phyloP scores from a whole-genome alignment of 2,113 vertebrate genomes.

The Apteryx owenii region DNA sequence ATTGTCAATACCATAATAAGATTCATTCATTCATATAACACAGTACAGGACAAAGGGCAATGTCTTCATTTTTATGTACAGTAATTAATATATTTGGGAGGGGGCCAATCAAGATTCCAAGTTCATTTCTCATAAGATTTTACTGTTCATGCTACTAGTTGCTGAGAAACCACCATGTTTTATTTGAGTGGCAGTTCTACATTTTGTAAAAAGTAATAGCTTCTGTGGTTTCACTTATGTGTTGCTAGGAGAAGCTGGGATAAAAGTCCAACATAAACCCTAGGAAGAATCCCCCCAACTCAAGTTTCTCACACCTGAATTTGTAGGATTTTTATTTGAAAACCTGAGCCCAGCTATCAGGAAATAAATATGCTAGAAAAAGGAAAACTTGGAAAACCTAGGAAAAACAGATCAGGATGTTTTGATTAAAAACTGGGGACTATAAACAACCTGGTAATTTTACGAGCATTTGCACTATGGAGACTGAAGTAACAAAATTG shows the following conservation, averaged over 20 bases:
- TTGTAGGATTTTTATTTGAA: constrained; percentile 16
- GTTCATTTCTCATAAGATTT: not conserved
- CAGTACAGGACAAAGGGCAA: not conserved
- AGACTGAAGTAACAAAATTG: not conserved
- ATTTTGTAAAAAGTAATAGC: not conserved
- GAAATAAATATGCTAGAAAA: not conserved
- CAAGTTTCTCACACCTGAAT: not conserved
- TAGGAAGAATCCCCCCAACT: not conserved
- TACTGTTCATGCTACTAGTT: not conserved
- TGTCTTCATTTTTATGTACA: not conserved
- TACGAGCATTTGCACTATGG: not conserved
- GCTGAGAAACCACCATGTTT: not conserved
- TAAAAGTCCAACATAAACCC: not conserved
- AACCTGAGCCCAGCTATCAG: not conserved
- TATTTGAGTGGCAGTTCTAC: not conserved
- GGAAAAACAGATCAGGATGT: not conserved
- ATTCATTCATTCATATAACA: not conserved
- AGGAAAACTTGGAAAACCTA: not conserved
- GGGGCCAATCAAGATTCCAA: not conserved
- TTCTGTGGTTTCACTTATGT: not conserved
- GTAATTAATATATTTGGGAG: not conserved
- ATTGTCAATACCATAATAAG: not conserved
- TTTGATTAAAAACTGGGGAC: not conserved
- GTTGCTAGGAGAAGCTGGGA: not conserved
- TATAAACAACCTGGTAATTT: not conserved